These are phyloP conservation scores for Clistopyga incitator DNA, from an alignment of 2,888 invertebrate genomes.

Conservation along the genomic window DNA sequence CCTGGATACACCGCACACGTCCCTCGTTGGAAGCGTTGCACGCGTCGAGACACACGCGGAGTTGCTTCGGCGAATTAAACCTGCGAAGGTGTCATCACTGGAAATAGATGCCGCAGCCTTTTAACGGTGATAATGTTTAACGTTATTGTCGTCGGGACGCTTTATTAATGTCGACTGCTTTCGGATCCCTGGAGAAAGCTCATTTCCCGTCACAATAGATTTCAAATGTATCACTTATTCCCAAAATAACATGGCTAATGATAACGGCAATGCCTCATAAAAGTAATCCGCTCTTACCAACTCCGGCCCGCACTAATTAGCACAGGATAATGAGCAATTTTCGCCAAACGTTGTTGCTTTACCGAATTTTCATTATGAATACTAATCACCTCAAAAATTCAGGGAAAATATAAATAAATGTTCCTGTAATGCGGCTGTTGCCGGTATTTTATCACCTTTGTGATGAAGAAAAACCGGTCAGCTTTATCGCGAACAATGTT, in stretches of 20 bases:
- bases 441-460: neutral
- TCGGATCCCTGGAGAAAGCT: too few relatives aligned
- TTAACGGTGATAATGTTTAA: too few relatives aligned
- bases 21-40: neutral
- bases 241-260: neutral
- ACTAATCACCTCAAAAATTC: neutral
- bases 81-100: neutral
- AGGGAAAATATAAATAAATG: conserved; percentile 1
- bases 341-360: neutral
- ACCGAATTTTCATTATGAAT: neutral
- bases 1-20: neutral
- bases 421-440: neutral
- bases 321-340: neutral
- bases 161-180: too few relatives aligned
- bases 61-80: neutral
- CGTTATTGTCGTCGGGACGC: too few relatives aligned
- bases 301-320: too few relatives aligned
- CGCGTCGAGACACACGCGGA: neutral
- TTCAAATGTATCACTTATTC: too few relatives aligned
- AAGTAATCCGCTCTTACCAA: too few relatives aligned
- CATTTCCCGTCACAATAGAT: too few relatives aligned
- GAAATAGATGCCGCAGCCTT: too few relatives aligned
- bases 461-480: conserved; percentile 31
- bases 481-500: conserved; percentile 69
- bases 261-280: too few relatives aligned